These are phyloP conservation scores for Pollachius pollachius DNA, from an alignment of 2,113 vertebrate genomes.

Conservation along the genomic window DNA sequence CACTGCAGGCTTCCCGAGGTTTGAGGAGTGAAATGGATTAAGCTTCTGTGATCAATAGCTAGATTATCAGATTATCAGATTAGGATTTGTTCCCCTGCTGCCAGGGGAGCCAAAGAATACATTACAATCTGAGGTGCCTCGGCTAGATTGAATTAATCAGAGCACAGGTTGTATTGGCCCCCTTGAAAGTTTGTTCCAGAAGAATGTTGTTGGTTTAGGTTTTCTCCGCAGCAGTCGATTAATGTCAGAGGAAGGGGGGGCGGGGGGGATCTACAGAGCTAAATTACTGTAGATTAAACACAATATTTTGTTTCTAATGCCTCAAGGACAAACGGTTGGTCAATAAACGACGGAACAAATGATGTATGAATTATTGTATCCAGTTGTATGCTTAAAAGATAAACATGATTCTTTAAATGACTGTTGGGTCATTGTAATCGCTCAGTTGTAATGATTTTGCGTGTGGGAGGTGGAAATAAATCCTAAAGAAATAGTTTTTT, in stretches of 20 bases:
- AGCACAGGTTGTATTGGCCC: slow-evolving; percentile 42
- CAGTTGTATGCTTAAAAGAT: too few species aligned
- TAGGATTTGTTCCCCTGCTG: slow-evolving; percentile 58
- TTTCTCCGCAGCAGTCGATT: slow-evolving; percentile 19
- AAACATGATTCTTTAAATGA: too few species aligned
- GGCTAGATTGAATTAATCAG: slow-evolving; percentile 61
- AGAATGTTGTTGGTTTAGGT: slow-evolving; percentile 17
- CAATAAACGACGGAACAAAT: too few species aligned
- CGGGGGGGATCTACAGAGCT: too few species aligned
- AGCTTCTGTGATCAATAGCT: slow-evolving; percentile 67
- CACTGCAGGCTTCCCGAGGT: slow-evolving; percentile 21
- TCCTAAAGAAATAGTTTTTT: too few species aligned
- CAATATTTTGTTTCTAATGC: too few species aligned
- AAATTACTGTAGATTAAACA: too few species aligned
- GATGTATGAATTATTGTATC: too few species aligned
- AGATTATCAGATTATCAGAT: slow-evolving; percentile 74
- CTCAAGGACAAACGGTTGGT: too few species aligned
- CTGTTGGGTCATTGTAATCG: too few species aligned
- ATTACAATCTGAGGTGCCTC: slow-evolving; percentile 52
- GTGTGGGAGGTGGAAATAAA: too few species aligned
- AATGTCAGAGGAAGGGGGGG: slow-evolving; percentile 30
- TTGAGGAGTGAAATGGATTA: slow-evolving; percentile 66
- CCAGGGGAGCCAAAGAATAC: slow-evolving; percentile 54
- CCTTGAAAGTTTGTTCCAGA: slow-evolving; percentile 40
- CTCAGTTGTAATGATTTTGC: too few species aligned